Conservation (phyloP, 1,140 invertebrate genomes). For the Musca vetustissima region DNA sequence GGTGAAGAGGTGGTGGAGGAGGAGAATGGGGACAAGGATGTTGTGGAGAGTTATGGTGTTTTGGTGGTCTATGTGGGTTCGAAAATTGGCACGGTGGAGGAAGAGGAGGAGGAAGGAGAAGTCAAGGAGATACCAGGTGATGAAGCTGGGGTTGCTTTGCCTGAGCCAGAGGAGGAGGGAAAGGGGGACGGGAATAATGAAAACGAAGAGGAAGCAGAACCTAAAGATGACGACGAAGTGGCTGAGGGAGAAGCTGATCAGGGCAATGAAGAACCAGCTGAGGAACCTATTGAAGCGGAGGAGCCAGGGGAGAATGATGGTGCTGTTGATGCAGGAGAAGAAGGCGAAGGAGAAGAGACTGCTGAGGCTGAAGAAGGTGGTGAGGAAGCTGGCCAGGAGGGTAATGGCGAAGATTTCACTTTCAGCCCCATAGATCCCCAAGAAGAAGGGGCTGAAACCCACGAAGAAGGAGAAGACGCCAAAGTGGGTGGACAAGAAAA, state of each 20-base stretch:
- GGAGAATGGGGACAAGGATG: neutral
- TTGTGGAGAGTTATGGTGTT: conserved; percentile 20
- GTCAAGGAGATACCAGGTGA: neutral
- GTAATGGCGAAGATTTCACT: neutral
- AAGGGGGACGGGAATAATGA: no score
- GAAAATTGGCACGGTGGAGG: neutral
- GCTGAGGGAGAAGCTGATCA: no score
- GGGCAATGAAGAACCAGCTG: no score
- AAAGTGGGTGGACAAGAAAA: neutral
- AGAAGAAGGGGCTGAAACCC: neutral
- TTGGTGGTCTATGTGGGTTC: conserved; percentile 25
- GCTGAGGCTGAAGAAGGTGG: neutral
- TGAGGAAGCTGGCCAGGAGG: neutral
- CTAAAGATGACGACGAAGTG: no score
- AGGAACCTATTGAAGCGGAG: no score
- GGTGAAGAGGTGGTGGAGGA: neutral
- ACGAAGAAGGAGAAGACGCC: neutral
- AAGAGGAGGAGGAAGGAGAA: neutral
- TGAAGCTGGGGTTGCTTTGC: neutral
- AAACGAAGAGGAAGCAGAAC: no score
- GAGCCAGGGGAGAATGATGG: neutral
- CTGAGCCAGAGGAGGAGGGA: neutral
- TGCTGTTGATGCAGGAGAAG: neutral
- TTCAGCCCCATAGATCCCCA: neutral
- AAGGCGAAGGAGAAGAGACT: neutral